Percentiles rank a stretch among this genome's conserved stretches.
Conservation (phyloP, 2,797 vertebrate genomes). For the Danio jaintianensis region DNA sequence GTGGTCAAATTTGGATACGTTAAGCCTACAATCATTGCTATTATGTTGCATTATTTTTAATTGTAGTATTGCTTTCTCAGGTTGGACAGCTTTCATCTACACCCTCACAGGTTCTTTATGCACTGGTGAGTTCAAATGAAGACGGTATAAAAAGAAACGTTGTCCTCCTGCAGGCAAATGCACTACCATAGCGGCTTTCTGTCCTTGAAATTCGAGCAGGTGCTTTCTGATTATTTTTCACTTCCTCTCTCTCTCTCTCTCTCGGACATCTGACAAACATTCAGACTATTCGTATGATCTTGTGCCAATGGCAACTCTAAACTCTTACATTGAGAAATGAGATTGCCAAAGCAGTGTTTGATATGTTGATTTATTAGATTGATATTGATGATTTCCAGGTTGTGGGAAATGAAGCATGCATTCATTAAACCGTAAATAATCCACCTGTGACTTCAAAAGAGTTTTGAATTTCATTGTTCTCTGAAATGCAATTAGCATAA, state of each 20-base stretch:
- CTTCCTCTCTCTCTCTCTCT: neutral
- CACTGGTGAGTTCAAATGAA: conserved; percentile 70
- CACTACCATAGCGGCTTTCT: conserved; percentile 28
- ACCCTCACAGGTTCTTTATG: conserved; percentile 73
- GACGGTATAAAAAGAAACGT: conserved; percentile 25
- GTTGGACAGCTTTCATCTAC: conserved; percentile 83
- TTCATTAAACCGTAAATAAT: conserved; percentile 43
- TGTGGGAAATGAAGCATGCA: conserved; percentile 34
- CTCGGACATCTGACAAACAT: conserved; percentile 51
- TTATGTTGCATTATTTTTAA: conserved; percentile 28
- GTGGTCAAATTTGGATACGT: neutral
- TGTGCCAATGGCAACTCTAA: conserved; percentile 60
- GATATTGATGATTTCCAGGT: conserved; percentile 63
- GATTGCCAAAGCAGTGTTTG: conserved; percentile 44
- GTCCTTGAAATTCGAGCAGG: conserved; percentile 42
- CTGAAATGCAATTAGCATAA: neutral
- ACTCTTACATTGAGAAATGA: conserved; percentile 42
- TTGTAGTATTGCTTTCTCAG: conserved; percentile 61
- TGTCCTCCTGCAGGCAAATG: conserved; percentile 17
- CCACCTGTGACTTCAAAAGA: conserved; percentile 13
- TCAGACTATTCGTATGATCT: conserved; percentile 65
- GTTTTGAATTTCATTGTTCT: neutral
- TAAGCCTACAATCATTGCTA: neutral
- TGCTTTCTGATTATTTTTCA: conserved; percentile 24
- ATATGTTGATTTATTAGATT: conserved; percentile 53